Evolutionary conservation across 2,113 vertebrate genomes (phyloP).

Genomic region (Antennarius striatus): DNA sequence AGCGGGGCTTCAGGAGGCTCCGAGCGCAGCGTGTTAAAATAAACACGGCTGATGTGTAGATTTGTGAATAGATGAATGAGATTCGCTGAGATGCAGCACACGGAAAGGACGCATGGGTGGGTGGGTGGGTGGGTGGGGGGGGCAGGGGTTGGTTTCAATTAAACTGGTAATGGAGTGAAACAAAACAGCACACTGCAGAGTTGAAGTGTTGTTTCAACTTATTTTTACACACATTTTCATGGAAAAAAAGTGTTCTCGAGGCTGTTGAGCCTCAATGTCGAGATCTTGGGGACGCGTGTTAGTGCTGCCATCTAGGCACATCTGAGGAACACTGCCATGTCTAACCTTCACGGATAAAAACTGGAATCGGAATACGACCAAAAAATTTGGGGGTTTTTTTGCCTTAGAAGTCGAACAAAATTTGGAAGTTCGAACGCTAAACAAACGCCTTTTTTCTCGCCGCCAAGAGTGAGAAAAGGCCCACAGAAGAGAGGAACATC

Average conservation of each 20-base stretch:
- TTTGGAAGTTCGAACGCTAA: no score
- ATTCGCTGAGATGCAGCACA: slow-evolving; percentile 35
- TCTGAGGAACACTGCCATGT: slow-evolving; percentile 17
- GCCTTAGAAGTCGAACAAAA: no score
- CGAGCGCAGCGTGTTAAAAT: slow-evolving; percentile 59
- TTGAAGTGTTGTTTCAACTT: neutral
- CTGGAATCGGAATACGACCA: no score
- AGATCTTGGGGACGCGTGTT: slow-evolving; percentile 2
- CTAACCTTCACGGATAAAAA: no score
- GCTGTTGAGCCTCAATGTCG: neutral
- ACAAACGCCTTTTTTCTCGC: no score
- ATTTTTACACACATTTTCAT: no score
- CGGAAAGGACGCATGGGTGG: slow-evolving; percentile 27
- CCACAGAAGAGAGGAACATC: no score
- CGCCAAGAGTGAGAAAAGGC: no score
- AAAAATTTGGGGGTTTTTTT: no score
- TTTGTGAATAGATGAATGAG: slow-evolving; percentile 55
- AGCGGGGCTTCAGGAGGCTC: slow-evolving; percentile 44
- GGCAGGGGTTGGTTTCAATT: slow-evolving; percentile 47
- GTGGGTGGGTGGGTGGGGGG: slow-evolving; percentile 4
- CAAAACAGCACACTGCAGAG: slow-evolving; percentile 34
- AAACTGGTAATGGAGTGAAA: slow-evolving; percentile 53
- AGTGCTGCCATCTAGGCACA: slow-evolving; percentile 72
- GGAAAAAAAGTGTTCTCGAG: neutral
- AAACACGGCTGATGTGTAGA: slow-evolving; percentile 60